Evolutionary conservation across 2,888 invertebrate genomes (phyloP).

Genomic region (Drosophila kuntzei): DNA sequence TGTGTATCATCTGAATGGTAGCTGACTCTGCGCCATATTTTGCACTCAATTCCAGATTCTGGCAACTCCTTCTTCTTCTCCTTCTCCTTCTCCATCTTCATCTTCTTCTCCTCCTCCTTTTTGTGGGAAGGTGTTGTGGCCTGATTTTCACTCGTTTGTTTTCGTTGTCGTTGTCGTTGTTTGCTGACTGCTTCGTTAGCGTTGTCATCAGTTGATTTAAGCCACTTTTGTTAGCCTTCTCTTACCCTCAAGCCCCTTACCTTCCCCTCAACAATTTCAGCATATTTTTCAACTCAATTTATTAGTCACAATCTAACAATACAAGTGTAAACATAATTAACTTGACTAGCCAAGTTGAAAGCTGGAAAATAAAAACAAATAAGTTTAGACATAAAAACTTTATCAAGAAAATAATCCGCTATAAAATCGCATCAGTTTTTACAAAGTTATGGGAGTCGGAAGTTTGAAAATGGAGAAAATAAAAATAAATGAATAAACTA

Average conservation of each 20-base stretch:
- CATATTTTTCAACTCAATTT: conserved; percentile 14
- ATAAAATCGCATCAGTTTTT: no score
- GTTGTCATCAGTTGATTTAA: conserved; percentile 77
- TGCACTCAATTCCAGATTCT: conserved; percentile 76
- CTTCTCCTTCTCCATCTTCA: conserved; percentile 23
- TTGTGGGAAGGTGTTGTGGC: conserved; percentile 49
- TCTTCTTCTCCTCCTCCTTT: not conserved
- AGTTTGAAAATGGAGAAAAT: no score
- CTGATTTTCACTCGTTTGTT: conserved; percentile 63
- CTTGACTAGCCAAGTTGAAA: not conserved
- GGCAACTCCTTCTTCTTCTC: conserved; percentile 34
- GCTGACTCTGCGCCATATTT: conserved; percentile 68
- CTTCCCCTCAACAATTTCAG: conserved; percentile 33
- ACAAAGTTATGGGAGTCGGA: no score
- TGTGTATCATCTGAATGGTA: conserved; percentile 1
- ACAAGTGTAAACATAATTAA: conserved; percentile 7
- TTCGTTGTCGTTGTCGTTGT: conserved; percentile 32
- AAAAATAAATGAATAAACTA: no score
- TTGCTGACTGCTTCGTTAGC: conserved; percentile 80
- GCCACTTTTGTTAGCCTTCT: conserved; percentile 63
- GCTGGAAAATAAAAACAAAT: not conserved
- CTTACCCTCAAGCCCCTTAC: not conserved
- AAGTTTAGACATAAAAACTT: not conserved
- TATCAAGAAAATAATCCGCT: no score
- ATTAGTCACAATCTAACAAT: not conserved